These are phyloP conservation scores for Zenarchopterus dispar DNA, from an alignment of 2,797 vertebrate species.

Conservation along the genomic window DNA sequence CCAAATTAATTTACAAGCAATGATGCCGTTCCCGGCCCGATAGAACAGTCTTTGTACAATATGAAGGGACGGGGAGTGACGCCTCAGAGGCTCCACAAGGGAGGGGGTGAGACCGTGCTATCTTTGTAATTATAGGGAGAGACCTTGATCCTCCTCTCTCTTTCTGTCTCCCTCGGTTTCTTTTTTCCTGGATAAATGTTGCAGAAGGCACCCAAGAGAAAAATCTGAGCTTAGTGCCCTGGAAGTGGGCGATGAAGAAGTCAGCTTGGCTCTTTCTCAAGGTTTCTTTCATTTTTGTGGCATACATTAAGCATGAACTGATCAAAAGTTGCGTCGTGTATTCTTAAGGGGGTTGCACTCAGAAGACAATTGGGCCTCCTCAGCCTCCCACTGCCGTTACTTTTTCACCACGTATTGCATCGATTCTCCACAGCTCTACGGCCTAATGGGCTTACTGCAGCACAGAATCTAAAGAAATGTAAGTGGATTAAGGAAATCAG, in stretches of 20 bases:
- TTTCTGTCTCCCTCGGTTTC: conserved; percentile 40
- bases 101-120: conserved; percentile 59
- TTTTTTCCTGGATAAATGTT: conserved; percentile 46
- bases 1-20: conserved; percentile 84
- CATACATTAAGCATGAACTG: conserved; percentile 18
- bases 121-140: conserved; percentile 78
- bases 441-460: conserved; percentile 44
- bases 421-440: conserved; percentile 57
- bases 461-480: conserved; percentile 64
- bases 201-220: conserved; percentile 42
- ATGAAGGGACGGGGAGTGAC: conserved; percentile 69
- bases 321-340: conserved; percentile 17
- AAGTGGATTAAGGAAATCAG: conserved; percentile 77
- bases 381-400: conserved; percentile 34
- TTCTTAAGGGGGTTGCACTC: neutral
- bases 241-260: conserved; percentile 61
- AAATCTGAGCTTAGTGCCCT: conserved; percentile 25
- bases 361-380: conserved; percentile 22
- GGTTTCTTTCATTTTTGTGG: neutral
- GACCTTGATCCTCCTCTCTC: conserved; percentile 65
- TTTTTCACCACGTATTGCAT: conserved; percentile 45
- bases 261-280: conserved; percentile 39
- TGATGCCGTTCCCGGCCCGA: conserved; percentile 71
- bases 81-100: conserved; percentile 62
- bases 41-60: conserved; percentile 79